phyloP scores from a whole-genome alignment of 2,113 vertebrate genomes.

The Dendropsophus ebraccatus region DNA sequence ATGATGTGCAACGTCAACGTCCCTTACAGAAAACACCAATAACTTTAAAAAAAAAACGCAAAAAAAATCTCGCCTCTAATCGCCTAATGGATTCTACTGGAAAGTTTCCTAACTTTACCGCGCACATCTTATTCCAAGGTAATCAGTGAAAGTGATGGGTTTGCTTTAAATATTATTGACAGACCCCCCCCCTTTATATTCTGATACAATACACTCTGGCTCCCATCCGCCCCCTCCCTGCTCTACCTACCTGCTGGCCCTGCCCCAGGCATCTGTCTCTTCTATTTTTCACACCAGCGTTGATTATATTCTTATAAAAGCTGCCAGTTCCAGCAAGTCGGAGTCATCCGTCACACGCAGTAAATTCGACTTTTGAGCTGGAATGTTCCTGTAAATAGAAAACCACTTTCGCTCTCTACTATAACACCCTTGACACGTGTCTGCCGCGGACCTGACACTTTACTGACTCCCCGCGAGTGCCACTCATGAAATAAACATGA shows the following conservation, averaged over 20 bases:
- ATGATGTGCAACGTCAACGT: no score
- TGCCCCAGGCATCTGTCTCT: background rate
- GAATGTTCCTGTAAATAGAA: background rate
- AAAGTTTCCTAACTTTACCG: background rate
- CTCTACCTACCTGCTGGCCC: background rate
- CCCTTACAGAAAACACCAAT: no score
- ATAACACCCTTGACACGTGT: background rate
- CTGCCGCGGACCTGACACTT: slow-evolving; percentile 1
- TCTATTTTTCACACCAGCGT: background rate
- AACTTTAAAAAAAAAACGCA: no score
- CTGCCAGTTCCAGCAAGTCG: background rate
- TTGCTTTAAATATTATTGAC: background rate
- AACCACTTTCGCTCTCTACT: background rate
- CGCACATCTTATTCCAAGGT: background rate
- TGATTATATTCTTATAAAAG: slow-evolving; percentile 6
- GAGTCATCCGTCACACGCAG: background rate
- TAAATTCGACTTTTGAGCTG: background rate
- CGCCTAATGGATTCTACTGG: background rate
- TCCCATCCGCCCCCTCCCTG: background rate
- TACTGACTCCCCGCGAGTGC: background rate
- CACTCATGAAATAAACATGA: slow-evolving; percentile 20
- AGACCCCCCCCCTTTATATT: background rate
- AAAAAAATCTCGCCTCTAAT: background rate
- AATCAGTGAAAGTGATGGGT: background rate
- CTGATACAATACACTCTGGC: no score